phyloP scores from a whole-genome alignment of 2,888 invertebrate genomes.

The Formica aserva region DNA sequence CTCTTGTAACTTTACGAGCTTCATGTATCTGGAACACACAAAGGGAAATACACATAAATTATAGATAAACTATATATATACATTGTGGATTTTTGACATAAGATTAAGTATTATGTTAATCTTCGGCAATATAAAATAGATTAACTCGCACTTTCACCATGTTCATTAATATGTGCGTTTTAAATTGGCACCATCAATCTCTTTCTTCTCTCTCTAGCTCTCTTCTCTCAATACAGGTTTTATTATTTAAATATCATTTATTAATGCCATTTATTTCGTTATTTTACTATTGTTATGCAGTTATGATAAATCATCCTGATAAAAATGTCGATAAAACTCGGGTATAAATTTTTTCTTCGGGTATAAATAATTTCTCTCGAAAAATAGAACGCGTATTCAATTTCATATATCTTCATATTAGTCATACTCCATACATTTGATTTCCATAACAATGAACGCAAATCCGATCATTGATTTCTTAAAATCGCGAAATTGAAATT shows the following conservation, averaged over 20 bases:
- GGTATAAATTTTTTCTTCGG: slow-evolving; percentile 32
- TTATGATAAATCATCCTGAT: slow-evolving; percentile 25
- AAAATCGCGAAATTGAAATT: slow-evolving; percentile 9
- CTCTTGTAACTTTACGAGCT: slow-evolving; percentile 42
- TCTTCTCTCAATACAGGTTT: neutral
- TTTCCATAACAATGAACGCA: slow-evolving; percentile 33
- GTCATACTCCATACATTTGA: slow-evolving; percentile 32
- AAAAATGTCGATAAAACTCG: slow-evolving; percentile 35
- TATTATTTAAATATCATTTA: slow-evolving; percentile 29
- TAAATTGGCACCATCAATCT: slow-evolving; percentile 13
- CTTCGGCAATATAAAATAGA: slow-evolving; percentile 21
- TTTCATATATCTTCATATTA: slow-evolving; percentile 39
- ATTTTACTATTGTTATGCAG: neutral
- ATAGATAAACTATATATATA: neutral
- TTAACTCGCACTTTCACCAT: slow-evolving; percentile 6
- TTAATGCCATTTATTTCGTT: slow-evolving; percentile 10
- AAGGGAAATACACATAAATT: slow-evolving; percentile 19
- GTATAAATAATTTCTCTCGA: neutral
- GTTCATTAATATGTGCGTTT: slow-evolving; percentile 10
- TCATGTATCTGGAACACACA: slow-evolving; percentile 16
- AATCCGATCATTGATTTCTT: slow-evolving; percentile 28
- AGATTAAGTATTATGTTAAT: slow-evolving; percentile 20
- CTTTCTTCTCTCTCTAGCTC: too few relatives aligned
- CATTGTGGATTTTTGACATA: neutral
- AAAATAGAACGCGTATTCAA: slow-evolving; percentile 14